Conservation (phyloP, 2,113 vertebrate species). For the crab-eating macaque (Macaca fascicularis) region DNA sequence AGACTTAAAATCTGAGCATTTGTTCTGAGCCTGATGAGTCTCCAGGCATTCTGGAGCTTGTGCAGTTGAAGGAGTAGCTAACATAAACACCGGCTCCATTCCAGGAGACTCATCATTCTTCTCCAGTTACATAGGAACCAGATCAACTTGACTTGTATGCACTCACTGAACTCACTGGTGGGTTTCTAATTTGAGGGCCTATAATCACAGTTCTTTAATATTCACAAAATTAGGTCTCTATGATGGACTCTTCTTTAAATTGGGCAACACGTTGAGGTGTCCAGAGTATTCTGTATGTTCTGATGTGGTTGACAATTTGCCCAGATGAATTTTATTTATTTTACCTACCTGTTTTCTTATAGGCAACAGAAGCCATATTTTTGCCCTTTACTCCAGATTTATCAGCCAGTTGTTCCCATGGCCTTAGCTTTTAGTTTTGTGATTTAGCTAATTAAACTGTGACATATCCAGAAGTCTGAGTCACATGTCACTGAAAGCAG, state of each 20-base stretch:
- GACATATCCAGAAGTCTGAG: not conserved
- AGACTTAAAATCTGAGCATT: conserved; percentile 60
- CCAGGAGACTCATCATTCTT: not conserved
- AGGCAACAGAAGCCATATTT: not conserved
- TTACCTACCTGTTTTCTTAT: not conserved
- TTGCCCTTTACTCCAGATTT: conserved; percentile 12
- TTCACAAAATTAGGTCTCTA: not conserved
- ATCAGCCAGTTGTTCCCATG: not conserved
- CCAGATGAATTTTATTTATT: not conserved
- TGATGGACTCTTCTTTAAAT: not conserved
- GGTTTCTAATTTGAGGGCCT: not conserved
- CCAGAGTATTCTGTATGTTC: not conserved
- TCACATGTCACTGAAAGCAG: not conserved
- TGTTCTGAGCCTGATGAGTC: conserved; percentile 38
- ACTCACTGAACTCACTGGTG: not conserved
- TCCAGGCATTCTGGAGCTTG: not conserved
- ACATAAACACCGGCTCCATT: not conserved
- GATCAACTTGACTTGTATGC: not conserved
- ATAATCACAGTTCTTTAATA: not conserved
- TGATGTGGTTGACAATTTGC: accelerated
- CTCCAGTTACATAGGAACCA: not conserved
- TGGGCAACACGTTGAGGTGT: not conserved
- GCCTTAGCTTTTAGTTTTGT: conserved; percentile 23
- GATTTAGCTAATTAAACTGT: conserved; percentile 35
- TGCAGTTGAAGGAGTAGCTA: not conserved